These are phyloP conservation scores for Ptilodon capucinus DNA, from an alignment of 2,888 invertebrate genomes.

Conservation along the genomic window DNA sequence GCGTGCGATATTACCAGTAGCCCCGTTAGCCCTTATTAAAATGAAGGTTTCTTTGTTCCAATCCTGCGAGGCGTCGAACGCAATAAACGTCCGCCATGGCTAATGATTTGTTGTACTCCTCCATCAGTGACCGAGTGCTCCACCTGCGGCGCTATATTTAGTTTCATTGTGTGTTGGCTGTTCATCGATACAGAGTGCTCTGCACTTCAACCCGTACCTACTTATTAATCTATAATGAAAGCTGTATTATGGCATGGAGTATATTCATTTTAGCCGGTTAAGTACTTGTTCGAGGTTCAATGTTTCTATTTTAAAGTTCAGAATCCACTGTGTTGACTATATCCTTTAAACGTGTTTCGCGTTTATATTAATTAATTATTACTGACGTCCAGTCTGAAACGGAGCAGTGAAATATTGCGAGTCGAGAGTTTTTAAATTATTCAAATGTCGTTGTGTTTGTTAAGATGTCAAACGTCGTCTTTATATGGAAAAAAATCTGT, in stretches of 20 bases:
- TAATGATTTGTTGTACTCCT: slow-evolving; percentile 50
- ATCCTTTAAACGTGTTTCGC: not conserved
- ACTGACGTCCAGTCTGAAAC: not conserved
- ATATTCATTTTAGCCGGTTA: not conserved
- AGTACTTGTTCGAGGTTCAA: not conserved
- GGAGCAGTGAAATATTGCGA: not conserved
- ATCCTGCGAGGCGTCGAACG: slow-evolving; percentile 1
- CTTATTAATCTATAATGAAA: not conserved
- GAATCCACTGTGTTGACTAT: not conserved
- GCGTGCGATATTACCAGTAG: too few relatives aligned
- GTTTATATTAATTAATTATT: not conserved
- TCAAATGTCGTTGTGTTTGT: not conserved
- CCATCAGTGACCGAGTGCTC: slow-evolving; percentile 56
- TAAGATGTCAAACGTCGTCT: not conserved
- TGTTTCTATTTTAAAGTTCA: not conserved
- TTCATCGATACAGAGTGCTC: slow-evolving; percentile 58
- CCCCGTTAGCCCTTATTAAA: too few relatives aligned
- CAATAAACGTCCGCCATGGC: slow-evolving; percentile 31
- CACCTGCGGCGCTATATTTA: slow-evolving; percentile 74
- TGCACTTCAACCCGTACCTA: slow-evolving; percentile 27
- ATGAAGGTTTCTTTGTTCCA: not conserved
- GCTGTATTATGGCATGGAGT: not conserved
- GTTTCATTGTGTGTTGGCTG: slow-evolving; percentile 72
- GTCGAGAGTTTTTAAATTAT: not conserved
- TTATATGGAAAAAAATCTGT: not conserved